Conservation (phyloP, 2,113 vertebrate species). For the Stictonetta naevosa region DNA sequence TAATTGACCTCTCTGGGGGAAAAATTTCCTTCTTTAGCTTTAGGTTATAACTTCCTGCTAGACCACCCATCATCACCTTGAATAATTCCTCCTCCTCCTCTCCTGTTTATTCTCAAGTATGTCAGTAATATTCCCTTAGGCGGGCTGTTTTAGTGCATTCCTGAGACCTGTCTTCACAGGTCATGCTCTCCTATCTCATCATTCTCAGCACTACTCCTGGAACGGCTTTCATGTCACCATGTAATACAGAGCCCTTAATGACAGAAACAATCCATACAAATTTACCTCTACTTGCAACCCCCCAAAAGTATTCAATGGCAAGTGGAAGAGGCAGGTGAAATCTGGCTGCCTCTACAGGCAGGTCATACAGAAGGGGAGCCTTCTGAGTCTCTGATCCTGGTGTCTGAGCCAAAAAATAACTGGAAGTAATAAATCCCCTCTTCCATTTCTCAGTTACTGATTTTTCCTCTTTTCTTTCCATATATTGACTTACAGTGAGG, state of each 20-base stretch:
- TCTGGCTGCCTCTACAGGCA: too few species aligned
- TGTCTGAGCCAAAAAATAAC: not conserved
- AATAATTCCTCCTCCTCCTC: not conserved
- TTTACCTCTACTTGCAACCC: not conserved
- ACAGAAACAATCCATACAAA: not conserved
- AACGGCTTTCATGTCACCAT: not conserved
- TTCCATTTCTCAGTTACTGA: not conserved
- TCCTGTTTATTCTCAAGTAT: not conserved
- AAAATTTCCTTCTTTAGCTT: not conserved
- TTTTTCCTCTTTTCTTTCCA: not conserved
- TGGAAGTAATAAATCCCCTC: not conserved
- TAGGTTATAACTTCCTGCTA: not conserved
- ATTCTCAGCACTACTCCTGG: not conserved
- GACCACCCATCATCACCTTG: not conserved
- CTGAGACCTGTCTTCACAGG: not conserved
- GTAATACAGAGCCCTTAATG: not conserved
- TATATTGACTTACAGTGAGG: not conserved
- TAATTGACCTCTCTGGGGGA: not conserved
- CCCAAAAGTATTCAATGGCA: accelerated
- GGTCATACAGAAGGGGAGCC: not conserved
- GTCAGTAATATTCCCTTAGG: not conserved
- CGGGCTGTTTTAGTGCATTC: accelerated
- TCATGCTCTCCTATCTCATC: not conserved
- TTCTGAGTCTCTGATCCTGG: not conserved
- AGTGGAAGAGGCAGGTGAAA: not conserved